Percentiles rank a stretch among this genome's conserved stretches.
These are phyloP conservation scores for Neoascia interrupta DNA, from an alignment of 2,888 invertebrate genomes.

Conservation along the genomic window DNA sequence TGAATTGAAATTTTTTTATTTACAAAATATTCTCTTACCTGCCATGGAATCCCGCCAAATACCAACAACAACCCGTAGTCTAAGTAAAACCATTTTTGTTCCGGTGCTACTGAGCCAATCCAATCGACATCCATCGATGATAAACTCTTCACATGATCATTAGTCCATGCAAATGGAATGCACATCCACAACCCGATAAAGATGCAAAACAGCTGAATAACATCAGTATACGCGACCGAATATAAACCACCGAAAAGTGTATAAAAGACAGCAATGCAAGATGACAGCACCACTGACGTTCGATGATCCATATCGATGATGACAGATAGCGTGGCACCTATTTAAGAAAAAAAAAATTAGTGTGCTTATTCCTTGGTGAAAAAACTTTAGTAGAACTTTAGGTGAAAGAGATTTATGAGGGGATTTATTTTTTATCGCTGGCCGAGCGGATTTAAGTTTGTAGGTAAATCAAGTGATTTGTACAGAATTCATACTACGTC, in stretches of 20 bases:
- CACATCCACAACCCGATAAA: conserved; percentile 99
- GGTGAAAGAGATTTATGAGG: too few species aligned
- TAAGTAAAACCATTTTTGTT: conserved; percentile 89
- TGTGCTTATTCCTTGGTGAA: too few species aligned
- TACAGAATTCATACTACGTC: too few species aligned
- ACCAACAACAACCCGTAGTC: conserved; percentile 94
- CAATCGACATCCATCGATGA: conserved; percentile 92
- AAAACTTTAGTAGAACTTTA: too few species aligned
- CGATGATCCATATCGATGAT: conserved; percentile 97
- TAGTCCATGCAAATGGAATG: conserved; percentile 96
- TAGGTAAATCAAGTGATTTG: too few species aligned
- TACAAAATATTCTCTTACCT: conserved; percentile 84
- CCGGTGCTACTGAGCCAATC: conserved; percentile 89
- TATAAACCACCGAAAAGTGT: conserved; percentile 98
- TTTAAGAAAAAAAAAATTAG: too few species aligned
- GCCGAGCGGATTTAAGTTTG: too few species aligned
- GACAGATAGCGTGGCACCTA: conserved; percentile 96
- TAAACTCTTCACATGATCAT: conserved; percentile 91
- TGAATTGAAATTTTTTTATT: too few species aligned
- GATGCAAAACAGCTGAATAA: conserved; percentile 98
- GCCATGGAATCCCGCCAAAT: conserved; percentile 99
- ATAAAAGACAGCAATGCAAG: conserved; percentile 98
- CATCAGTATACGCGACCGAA: conserved; percentile 99
- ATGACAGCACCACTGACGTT: conserved; percentile 95
- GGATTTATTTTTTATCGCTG: too few species aligned